Evolutionary conservation across 2,797 vertebrate genomes (phyloP), one percentile per base, ranked within the genome.

Genomic region (Cheirogaleus major): DNA sequence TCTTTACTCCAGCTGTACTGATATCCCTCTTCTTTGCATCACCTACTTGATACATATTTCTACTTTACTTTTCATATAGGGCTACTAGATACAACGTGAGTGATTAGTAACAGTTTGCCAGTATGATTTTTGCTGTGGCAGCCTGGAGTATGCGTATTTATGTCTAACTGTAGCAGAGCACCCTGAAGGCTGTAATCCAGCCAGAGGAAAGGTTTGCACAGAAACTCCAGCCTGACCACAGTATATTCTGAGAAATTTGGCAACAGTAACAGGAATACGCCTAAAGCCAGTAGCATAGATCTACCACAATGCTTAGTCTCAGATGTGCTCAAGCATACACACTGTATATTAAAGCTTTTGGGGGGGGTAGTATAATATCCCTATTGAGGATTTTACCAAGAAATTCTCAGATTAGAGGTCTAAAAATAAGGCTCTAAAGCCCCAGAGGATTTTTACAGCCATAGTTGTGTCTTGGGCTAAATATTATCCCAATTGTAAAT

Each of bases 401-500:
- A 95, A 86, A 23, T 82, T 92, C 85, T 95, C 43, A 95, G 69
- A 22, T 90, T 32, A 92, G 43, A 79, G 3, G 3, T 93, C 52
- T 95, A 79, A 93, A 96, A 88, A 69, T 69, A 94, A 90, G 15
- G 2, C 35, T 89, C 30, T 89, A 73, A n/a, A 86, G 65, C n/a
- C 35, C 41, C 43, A 73, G 75, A 94, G 50, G 38, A 89, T 72
- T 96, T 23, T 32, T 67, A 92, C 97, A 91, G n/a, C 9, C 52
- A n/a, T 78, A 80, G 14, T 63, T 75, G 23, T 79, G 38, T 76
- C 18, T 35, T 65, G 92, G 55, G 12, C 61, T 95, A 76, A 85
- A 89, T 85, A 80, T 85, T 84, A 85, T 76, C n/a, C 38, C 63
- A 93, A 50, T 18, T 65, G 1, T 91, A 96, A 97, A 91, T 88